Percentiles rank a stretch among this genome's conserved stretches.
Conservation (phyloP, 2,888 invertebrate genomes). For the Dichetophora obliterata region DNA sequence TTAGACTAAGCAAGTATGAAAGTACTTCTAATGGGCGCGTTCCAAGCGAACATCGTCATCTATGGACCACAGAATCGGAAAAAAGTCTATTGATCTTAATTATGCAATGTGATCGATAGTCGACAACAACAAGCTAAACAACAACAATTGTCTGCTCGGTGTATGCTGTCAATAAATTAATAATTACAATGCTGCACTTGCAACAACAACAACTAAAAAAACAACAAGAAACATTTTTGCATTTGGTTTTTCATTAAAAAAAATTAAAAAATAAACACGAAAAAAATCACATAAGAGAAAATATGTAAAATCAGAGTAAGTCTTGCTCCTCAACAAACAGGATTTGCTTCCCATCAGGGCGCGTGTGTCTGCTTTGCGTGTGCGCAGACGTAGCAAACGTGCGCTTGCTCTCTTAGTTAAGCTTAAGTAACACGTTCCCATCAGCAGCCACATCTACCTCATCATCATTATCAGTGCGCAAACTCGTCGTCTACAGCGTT, state of each 20-base stretch:
- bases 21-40: no score
- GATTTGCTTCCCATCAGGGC: conserved; percentile 54
- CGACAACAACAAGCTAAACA: conserved; percentile 21
- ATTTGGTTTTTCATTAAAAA: conserved; percentile 19
- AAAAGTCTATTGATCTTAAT: conserved; percentile 54
- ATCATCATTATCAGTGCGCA: conserved; percentile 37
- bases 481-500: conserved; percentile 45
- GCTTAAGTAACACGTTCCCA: conserved; percentile 36
- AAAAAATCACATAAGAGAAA: conserved; percentile 35
- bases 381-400: conserved; percentile 24
- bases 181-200: conserved; percentile 49
- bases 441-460: conserved; percentile 32
- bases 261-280: conserved; percentile 15
- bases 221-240: conserved; percentile 7
- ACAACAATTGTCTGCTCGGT: conserved; percentile 48
- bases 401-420: conserved; percentile 39
- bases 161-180: conserved; percentile 54
- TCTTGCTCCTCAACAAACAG: conserved; percentile 43
- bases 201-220: conserved; percentile 13
- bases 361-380: conserved; percentile 44
- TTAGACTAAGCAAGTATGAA: no score
- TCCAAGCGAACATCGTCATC: neutral
- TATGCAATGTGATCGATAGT: conserved; percentile 50
- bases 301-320: conserved; percentile 39
- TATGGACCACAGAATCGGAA: neutral